Evolutionary conservation across 92 coral and sea anemone genomes (phyloP), one percentile per base, ranked within the genome.

Genomic region (Palythoa grandiflora): DNA sequence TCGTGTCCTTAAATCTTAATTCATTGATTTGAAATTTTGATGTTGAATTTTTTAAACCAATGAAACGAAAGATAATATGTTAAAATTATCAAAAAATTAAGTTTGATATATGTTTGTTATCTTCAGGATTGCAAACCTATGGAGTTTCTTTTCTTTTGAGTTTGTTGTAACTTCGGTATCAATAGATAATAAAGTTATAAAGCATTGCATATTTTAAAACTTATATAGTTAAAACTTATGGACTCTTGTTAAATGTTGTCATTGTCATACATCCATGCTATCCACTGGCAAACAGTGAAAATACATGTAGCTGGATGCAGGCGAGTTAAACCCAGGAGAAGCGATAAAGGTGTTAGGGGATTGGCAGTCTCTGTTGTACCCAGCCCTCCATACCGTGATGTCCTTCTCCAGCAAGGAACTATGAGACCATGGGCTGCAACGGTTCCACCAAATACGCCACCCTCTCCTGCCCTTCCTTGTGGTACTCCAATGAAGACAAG

Each of bases 401-500:
- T 93, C 93, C 35, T 83, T 91, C 60, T 80, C 79, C 48, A 55
- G 76, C 16, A 68, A 12, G n/a, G 84, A 38, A 55, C 87, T 86
- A 15, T 57, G 85, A 36, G 52, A 35, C 83, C 73, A 57, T 9
- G 96, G 91, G 19, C 88, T 74, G 60, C 74, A 65, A 21, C 88
- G 73, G 88, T 93, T 91, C 98, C 96, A 94, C 98, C 98, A 94
- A 12, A 94, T 86, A 51, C 96, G 75, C 84, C 81, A 71, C 21
- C 91, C 91, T 3, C 88, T 89, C 85, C 88, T 68, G 48, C 93
- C 92, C 39, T 90, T 53, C 68, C 68, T 72, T 9, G 94, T 83
- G 35, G 94, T 85, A 57, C 98, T 94, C 96, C 96, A 94, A 71
- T 94, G 98, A 52, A 94, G 89, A 80, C 98, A 94, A 57, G 81